Percentiles rank a stretch among this genome's conserved stretches.
These are phyloP conservation scores for Eciton burchellii DNA, from an alignment of 1,140 invertebrate genomes.

Conservation along the genomic window DNA sequence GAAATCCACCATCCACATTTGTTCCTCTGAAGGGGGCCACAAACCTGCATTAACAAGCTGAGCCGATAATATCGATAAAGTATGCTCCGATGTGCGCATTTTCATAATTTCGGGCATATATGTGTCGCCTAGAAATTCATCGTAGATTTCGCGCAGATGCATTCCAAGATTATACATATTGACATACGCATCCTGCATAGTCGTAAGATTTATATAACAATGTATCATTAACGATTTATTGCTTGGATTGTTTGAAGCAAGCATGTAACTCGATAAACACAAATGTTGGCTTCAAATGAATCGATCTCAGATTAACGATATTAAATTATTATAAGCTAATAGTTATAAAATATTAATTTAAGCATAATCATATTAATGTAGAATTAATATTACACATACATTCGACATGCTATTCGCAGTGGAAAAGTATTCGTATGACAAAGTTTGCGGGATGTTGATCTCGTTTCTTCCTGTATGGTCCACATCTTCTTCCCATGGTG, in stretches of 20 bases:
- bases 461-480: conserved; percentile 3
- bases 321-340: too few relatives aligned
- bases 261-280: too few relatives aligned
- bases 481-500: conserved; percentile 27
- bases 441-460: conserved; percentile 19
- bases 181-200: conserved; percentile 72
- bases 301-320: neutral
- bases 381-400: conserved; percentile 32
- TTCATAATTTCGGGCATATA: conserved; percentile 83
- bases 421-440: conserved; percentile 63
- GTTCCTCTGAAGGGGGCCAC: conserved; percentile 76
- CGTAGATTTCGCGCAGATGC: conserved; percentile 81
- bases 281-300: too few relatives aligned
- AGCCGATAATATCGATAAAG: conserved; percentile 86
- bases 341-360: too few relatives aligned
- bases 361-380: too few relatives aligned
- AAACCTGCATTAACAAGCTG: conserved; percentile 80
- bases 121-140: conserved; percentile 80
- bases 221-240: neutral
- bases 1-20: conserved; percentile 76
- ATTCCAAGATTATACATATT: conserved; percentile 84
- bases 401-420: conserved; percentile 41
- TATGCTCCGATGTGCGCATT: conserved; percentile 86
- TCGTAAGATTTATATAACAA: neutral
- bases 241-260: too few relatives aligned